Percentiles rank a stretch among this genome's conserved stretches.
These are phyloP conservation scores for Falco rusticolus DNA, from an alignment of 2,797 vertebrate species.

Conservation along the genomic window DNA sequence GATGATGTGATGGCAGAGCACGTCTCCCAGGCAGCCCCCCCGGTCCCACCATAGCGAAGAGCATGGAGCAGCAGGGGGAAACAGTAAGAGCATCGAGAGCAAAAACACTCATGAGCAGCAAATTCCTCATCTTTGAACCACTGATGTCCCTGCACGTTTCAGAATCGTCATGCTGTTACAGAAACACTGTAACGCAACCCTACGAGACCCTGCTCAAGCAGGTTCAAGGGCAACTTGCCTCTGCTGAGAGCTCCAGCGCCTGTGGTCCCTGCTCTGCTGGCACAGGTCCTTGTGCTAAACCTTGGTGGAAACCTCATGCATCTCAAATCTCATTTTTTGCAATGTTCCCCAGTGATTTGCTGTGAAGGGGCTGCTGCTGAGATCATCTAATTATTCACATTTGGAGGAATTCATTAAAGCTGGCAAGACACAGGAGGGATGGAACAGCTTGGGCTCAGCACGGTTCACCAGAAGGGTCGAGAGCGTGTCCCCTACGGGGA, in stretches of 20 bases:
- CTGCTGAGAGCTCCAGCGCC: neutral
- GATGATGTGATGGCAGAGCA: neutral
- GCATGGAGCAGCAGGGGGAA: neutral
- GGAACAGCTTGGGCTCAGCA: neutral
- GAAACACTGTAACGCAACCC: neutral
- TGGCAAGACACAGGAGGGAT: neutral
- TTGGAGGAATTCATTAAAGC: conserved; percentile 31
- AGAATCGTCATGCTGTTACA: neutral
- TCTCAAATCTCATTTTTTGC: neutral
- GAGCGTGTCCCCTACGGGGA: neutral
- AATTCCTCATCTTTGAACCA: neutral
- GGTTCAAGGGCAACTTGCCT: neutral
- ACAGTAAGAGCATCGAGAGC: neutral
- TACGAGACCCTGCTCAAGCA: neutral
- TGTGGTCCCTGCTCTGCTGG: neutral
- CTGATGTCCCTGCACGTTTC: neutral
- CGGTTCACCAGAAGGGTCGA: fast-evolving
- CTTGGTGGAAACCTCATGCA: fast-evolving
- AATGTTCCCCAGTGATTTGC: neutral
- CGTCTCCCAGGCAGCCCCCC: neutral
- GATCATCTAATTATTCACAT: conserved; percentile 19
- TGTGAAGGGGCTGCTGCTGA: neutral
- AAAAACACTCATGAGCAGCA: neutral
- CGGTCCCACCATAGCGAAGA: neutral
- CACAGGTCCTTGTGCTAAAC: neutral